A percentile compares a stretch with the other conserved stretches of the same genome.
phyloP scores from a whole-genome alignment of 2,888 invertebrate species.

The Habrosyne pyritoides region DNA sequence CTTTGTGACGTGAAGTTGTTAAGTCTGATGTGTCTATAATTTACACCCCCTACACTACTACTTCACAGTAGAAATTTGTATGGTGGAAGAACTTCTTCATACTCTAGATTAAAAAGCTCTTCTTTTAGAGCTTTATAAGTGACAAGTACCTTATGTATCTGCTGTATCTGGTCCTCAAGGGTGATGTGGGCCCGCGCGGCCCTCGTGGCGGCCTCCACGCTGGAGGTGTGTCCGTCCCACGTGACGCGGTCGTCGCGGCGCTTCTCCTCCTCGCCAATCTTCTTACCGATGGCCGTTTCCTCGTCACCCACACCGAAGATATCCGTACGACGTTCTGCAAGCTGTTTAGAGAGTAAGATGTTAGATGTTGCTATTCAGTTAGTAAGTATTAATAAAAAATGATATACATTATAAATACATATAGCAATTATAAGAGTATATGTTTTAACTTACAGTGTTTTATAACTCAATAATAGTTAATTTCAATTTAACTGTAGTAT shows the following conservation, averaged over 20 bases:
- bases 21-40: too few relatives aligned
- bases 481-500: too few relatives aligned
- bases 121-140: background rate
- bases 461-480: too few relatives aligned
- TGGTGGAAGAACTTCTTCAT: background rate
- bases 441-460: too few relatives aligned
- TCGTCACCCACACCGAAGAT: slow-evolving; percentile 99
- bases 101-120: background rate
- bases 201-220: slow-evolving; percentile 97
- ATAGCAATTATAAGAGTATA: too few relatives aligned
- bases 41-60: too few relatives aligned
- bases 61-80: too few relatives aligned
- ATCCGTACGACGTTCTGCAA: slow-evolving; percentile 99
- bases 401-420: too few relatives aligned
- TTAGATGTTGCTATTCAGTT: background rate
- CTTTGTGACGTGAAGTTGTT: too few relatives aligned
- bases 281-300: slow-evolving; percentile 99
- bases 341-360: slow-evolving; percentile 37
- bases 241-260: slow-evolving; percentile 96
- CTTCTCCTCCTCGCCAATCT: slow-evolving; percentile 95
- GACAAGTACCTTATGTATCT: slow-evolving; percentile 93
- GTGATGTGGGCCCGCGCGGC: slow-evolving; percentile 98
- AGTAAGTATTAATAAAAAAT: background rate
- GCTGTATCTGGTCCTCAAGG: slow-evolving; percentile 97
- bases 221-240: slow-evolving; percentile 99